These are phyloP conservation scores for Urocynchramus pylzowi DNA, from an alignment of 2,113 vertebrate genomes.

Conservation along the genomic window DNA sequence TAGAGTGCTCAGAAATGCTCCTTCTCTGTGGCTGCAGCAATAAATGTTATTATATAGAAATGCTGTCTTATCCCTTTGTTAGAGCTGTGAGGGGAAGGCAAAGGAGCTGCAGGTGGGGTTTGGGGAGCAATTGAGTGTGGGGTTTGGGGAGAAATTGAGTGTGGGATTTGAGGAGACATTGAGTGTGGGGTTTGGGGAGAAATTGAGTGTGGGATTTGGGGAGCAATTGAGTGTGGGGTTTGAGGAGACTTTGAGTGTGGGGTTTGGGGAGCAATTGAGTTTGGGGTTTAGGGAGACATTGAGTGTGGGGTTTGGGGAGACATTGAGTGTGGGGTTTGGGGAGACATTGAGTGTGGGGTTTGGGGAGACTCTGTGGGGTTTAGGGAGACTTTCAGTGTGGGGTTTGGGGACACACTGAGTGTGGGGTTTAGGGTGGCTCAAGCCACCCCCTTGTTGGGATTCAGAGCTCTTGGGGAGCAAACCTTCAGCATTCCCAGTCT, in stretches of 20 bases:
- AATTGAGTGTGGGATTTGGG: too few species aligned
- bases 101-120: neutral
- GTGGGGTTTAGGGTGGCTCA: fast-evolving
- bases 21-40: neutral
- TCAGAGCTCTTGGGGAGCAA: neutral
- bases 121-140: too few species aligned
- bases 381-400: neutral
- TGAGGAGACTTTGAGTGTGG: too few species aligned
- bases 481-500: neutral
- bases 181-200: too few species aligned
- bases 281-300: too few species aligned
- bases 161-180: too few species aligned
- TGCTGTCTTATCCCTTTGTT: neutral
- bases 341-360: neutral
- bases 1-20: neutral
- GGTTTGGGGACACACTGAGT: neutral
- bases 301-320: too few species aligned
- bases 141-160: too few species aligned
- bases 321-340: neutral
- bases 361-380: too few species aligned
- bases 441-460: neutral
- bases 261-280: too few species aligned
- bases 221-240: too few species aligned
- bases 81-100: neutral
- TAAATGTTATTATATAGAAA: neutral